Conservation (phyloP, 2,113 vertebrate species). For the Psophia crepitans region DNA sequence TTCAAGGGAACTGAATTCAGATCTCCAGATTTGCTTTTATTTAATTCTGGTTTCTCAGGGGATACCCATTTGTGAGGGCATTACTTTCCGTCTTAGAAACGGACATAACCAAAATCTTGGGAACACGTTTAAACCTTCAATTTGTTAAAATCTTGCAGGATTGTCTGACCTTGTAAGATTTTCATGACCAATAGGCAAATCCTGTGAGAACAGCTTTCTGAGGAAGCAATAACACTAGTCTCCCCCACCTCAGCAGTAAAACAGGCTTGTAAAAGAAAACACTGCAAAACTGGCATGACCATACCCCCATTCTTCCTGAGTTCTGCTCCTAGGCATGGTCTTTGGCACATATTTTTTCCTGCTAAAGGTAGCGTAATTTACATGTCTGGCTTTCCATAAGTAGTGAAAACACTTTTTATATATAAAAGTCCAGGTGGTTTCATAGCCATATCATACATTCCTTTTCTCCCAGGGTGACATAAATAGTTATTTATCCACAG, state of each 20-base stretch:
- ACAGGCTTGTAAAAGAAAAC: slow-evolving; percentile 59
- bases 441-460: slow-evolving; percentile 56
- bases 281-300: slow-evolving; percentile 50
- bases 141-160: slow-evolving; percentile 11
- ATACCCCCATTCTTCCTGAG: slow-evolving; percentile 24
- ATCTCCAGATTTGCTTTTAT: background rate
- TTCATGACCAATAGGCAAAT: slow-evolving; percentile 26
- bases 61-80: background rate
- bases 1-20: background rate
- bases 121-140: background rate
- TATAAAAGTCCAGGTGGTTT: slow-evolving; percentile 59
- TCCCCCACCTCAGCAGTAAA: slow-evolving; percentile 48
- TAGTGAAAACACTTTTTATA: slow-evolving; percentile 60
- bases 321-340: slow-evolving; percentile 55
- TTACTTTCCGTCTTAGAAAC: background rate
- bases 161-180: slow-evolving; percentile 35
- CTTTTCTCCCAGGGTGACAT: slow-evolving; percentile 53
- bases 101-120: background rate
- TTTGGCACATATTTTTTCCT: slow-evolving; percentile 39
- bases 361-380: slow-evolving; percentile 49
- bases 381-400: slow-evolving; percentile 61
- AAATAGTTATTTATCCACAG: slow-evolving; percentile 52
- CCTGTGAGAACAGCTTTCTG: slow-evolving; percentile 51
- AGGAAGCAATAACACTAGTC: slow-evolving; percentile 54
- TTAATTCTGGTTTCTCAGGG: background rate